Percentiles rank a stretch among this genome's conserved stretches.
Evolutionary conservation across 2,888 invertebrate species (phyloP).

Genomic region (Allophyes oxyacanthae): DNA sequence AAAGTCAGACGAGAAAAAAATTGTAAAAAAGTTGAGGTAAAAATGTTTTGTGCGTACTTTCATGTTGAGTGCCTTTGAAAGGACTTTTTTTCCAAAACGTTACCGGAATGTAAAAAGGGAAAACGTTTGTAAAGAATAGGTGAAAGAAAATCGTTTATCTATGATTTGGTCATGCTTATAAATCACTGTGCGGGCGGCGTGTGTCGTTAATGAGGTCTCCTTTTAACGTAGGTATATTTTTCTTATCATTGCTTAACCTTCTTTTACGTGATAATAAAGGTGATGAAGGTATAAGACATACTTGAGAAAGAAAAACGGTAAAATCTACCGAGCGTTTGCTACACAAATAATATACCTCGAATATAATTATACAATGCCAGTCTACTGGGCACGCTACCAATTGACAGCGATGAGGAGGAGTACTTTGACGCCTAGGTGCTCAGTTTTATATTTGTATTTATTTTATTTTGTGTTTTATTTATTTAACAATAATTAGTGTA

Average conservation of each 20-base stretch:
- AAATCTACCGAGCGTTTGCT: too few relatives aligned
- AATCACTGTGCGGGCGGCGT: constrained; percentile 5
- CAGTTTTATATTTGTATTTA: too few relatives aligned
- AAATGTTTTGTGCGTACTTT: constrained; percentile 38
- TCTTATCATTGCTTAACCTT: neutral
- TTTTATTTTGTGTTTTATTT: too few relatives aligned
- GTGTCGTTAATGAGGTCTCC: neutral
- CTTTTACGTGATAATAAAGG: too few relatives aligned
- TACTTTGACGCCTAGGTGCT: too few relatives aligned
- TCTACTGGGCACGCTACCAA: too few relatives aligned
- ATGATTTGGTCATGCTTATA: constrained; percentile 12
- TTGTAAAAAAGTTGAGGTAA: constrained; percentile 27
- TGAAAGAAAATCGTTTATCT: constrained; percentile 20
- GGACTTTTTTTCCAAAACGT: constrained; percentile 27
- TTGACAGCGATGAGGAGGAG: too few relatives aligned
- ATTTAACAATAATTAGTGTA: too few relatives aligned
- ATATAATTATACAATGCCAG: too few relatives aligned
- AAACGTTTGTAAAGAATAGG: constrained; percentile 16
- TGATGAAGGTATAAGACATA: too few relatives aligned
- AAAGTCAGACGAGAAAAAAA: constrained; percentile 34
- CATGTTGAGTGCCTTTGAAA: constrained; percentile 29
- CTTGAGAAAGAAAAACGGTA: too few relatives aligned
- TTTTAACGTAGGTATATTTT: neutral
- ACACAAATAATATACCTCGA: too few relatives aligned
- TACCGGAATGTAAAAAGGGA: constrained; percentile 36